A percentile compares a stretch with the other conserved stretches of the same genome.
phyloP scores from a whole-genome alignment of 2,797 vertebrate species.

The Propithecus perrieri region DNA sequence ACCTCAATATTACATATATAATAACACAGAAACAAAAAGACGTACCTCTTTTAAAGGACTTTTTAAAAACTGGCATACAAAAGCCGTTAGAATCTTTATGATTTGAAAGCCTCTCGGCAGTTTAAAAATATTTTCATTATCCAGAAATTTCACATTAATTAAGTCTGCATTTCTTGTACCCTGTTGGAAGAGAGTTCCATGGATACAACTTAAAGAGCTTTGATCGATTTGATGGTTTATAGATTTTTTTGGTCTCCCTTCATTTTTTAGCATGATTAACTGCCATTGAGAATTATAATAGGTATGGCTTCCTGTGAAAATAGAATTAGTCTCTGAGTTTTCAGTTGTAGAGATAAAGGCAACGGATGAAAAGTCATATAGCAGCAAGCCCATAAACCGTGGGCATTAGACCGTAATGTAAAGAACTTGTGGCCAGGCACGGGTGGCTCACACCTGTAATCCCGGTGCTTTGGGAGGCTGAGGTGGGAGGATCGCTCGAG shows the following conservation, averaged over 20 bases:
- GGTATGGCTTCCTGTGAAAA: neutral
- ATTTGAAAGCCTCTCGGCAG: neutral
- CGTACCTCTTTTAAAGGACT: neutral
- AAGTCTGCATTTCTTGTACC: neutral
- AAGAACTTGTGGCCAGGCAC: neutral
- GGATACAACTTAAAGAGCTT: rapidly evolving
- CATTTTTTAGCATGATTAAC: neutral
- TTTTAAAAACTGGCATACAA: neutral
- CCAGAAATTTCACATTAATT: neutral
- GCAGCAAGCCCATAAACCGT: rapidly evolving
- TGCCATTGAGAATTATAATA: neutral
- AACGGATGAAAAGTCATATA: neutral
- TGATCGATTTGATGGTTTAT: neutral
- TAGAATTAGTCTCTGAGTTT: neutral
- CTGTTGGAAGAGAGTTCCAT: neutral
- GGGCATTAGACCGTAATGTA: rapidly evolving
- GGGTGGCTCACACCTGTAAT: neutral
- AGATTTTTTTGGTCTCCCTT: neutral
- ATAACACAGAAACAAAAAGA: neutral
- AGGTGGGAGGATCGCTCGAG: neutral
- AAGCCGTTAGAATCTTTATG: neutral
- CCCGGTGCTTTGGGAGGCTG: neutral
- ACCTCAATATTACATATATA: neutral
- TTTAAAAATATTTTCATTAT: neutral
- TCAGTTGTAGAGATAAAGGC: neutral